Conservation (phyloP, 2,888 invertebrate species). For the Eristalis intricaria region DNA sequence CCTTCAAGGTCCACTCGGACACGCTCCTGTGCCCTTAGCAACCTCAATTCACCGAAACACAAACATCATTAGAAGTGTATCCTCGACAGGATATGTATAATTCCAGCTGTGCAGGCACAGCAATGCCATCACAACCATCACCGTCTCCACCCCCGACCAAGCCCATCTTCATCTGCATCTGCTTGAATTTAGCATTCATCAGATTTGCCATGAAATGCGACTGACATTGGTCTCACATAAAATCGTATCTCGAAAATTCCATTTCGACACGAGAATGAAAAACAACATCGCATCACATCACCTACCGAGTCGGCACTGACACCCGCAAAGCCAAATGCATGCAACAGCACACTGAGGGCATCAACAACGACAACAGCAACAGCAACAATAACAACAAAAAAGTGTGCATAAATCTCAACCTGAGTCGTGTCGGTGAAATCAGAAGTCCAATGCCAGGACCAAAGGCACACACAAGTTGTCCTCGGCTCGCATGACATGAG, state of each 20-base stretch:
- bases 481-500: background rate
- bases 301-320: slow-evolving; percentile 19
- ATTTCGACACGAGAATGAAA: slow-evolving; percentile 50
- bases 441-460: slow-evolving; percentile 43
- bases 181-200: slow-evolving; percentile 63
- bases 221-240: slow-evolving; percentile 62
- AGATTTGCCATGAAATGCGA: slow-evolving; percentile 48
- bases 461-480: slow-evolving; percentile 19
- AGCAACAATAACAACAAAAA: slow-evolving; percentile 17
- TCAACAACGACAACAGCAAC: slow-evolving; percentile 20
- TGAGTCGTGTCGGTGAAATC: slow-evolving; percentile 23
- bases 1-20: background rate
- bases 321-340: slow-evolving; percentile 24
- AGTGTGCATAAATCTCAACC: slow-evolving; percentile 36
- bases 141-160: background rate
- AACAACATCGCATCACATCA: slow-evolving; percentile 25
- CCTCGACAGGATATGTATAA: background rate
- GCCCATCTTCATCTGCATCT: background rate
- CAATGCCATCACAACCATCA: background rate
- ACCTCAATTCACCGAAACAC: slow-evolving; percentile 1
- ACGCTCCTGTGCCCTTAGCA: background rate
- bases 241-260: slow-evolving; percentile 50
- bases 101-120: background rate
- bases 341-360: background rate
- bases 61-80: slow-evolving; percentile 26